Evolutionary conservation across 2,888 invertebrate genomes (phyloP).

Genomic region (Oscheius onirici): DNA sequence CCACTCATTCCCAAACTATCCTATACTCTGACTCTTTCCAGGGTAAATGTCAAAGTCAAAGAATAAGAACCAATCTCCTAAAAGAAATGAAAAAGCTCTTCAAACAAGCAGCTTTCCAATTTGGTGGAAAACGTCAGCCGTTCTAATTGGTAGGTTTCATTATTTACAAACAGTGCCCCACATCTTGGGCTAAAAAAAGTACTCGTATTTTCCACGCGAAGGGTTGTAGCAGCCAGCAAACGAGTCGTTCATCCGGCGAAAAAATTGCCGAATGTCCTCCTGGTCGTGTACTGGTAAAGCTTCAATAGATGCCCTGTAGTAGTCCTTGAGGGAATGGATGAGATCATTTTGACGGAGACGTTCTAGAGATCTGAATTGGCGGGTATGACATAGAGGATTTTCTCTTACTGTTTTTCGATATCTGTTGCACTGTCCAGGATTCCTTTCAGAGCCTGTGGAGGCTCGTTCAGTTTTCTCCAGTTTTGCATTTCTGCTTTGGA

Average conservation of each 20-base stretch:
- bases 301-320: constrained; percentile 51
- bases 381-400: too few species aligned
- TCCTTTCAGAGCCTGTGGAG: constrained; percentile 38
- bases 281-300: constrained; percentile 35
- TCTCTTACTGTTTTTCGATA: constrained; percentile 23
- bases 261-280: constrained; percentile 47
- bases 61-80: not conserved
- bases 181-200: not conserved
- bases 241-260: constrained; percentile 50
- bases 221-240: constrained; percentile 54
- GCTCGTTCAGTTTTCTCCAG: constrained; percentile 42
- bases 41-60: constrained; percentile 3
- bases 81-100: not conserved
- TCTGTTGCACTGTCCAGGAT: constrained; percentile 29
- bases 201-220: constrained; percentile 42
- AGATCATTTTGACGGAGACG: constrained; percentile 49
- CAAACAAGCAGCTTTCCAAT: not conserved
- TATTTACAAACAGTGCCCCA: constrained; percentile 26
- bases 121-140: not conserved
- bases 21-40: not conserved
- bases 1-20: not conserved
- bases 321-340: constrained; percentile 45
- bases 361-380: constrained; percentile 44
- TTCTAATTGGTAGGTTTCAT: constrained; percentile 10
- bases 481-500: constrained; percentile 34